phyloP scores from a whole-genome alignment of 1,140 invertebrate species.

The Papilio polyxenes region DNA sequence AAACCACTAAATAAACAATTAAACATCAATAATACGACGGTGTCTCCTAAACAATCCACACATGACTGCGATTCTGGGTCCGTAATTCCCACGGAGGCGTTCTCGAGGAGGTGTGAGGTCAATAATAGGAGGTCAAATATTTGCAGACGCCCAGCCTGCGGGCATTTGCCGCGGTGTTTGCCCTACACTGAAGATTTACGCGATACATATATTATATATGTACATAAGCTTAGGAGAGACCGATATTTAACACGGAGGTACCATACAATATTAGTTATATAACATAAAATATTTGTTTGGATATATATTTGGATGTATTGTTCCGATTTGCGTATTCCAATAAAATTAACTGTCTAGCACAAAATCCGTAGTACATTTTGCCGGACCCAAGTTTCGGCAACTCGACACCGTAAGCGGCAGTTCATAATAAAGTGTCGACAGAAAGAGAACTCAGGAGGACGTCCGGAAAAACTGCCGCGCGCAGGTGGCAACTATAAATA shows the following conservation, averaged over 20 bases:
- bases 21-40: not conserved
- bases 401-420: constrained; percentile 40
- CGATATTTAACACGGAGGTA: not conserved
- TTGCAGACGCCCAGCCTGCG: constrained; percentile 49
- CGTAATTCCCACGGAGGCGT: constrained; percentile 27
- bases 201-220: constrained; percentile 8
- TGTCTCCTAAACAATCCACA: not conserved
- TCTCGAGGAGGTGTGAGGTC: constrained; percentile 53
- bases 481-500: constrained; percentile 54
- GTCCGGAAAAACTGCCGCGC: constrained; percentile 46
- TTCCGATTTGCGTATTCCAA: not conserved
- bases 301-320: not conserved
- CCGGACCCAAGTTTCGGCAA: constrained; percentile 46
- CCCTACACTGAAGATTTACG: constrained; percentile 43
- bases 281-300: not conserved
- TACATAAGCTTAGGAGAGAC: not conserved
- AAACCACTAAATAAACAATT: constrained; percentile 11
- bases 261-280: no score
- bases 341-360: constrained; percentile 15
- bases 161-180: constrained; percentile 51
- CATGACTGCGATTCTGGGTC: no score
- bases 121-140: constrained; percentile 64
- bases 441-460: constrained; percentile 41
- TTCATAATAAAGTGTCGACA: constrained; percentile 56
- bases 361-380: constrained; percentile 20